Evolutionary conservation across 2,797 vertebrate genomes (phyloP).

Genomic region (Taenioides sp.): DNA sequence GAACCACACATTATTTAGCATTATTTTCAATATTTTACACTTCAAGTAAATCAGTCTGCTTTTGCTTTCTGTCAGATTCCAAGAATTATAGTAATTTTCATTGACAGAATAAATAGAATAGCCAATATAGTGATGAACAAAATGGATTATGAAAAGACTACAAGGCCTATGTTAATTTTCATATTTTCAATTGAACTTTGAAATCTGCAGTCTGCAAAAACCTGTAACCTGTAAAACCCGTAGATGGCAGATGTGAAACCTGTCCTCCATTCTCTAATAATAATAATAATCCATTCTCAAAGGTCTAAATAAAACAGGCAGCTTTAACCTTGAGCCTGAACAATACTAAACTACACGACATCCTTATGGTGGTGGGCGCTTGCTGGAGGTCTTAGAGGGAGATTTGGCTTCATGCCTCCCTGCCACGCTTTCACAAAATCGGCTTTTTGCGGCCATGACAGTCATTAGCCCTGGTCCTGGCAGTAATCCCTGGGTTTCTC

Average conservation of each 20-base stretch:
- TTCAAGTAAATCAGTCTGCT: background rate
- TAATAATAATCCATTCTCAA: no score
- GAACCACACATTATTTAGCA: conserved; percentile 3
- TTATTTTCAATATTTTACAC: background rate
- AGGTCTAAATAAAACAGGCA: background rate
- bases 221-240: no score
- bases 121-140: background rate
- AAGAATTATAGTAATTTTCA: background rate
- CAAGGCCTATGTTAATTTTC: background rate
- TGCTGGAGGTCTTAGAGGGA: conserved; percentile 75
- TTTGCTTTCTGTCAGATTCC: background rate
- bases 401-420: conserved; percentile 80
- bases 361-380: conserved; percentile 60
- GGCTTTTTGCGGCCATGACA: conserved; percentile 79
- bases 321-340: conserved; percentile 40
- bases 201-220: background rate
- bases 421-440: conserved; percentile 77
- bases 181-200: background rate
- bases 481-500: conserved; percentile 79
- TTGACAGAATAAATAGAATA: background rate
- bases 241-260: no score
- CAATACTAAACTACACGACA: conserved; percentile 38
- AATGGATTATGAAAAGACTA: background rate
- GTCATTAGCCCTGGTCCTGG: conserved; percentile 80
- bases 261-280: no score